Evolutionary conservation across 2,888 invertebrate species (phyloP).

Genomic region (Ceraclea dissimilis): DNA sequence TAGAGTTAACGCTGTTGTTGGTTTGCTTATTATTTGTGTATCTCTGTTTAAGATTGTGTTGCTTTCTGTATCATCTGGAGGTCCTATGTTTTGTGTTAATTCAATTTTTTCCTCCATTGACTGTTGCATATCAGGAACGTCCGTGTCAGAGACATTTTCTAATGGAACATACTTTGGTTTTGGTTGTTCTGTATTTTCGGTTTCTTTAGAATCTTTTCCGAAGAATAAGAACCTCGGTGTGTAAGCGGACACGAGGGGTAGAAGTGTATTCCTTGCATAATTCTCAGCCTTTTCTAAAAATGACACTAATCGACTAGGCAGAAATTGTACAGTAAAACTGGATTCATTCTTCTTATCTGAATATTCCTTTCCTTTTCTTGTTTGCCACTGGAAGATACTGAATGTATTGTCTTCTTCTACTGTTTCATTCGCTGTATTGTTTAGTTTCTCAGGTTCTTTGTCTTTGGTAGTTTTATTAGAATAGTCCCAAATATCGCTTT

Average conservation of each 20-base stretch:
- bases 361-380: constrained; percentile 22
- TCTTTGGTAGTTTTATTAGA: constrained; percentile 10
- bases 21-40: constrained; percentile 26
- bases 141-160: constrained; percentile 35
- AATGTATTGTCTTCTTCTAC: constrained; percentile 23
- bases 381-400: constrained; percentile 24
- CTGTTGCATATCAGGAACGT: constrained; percentile 39
- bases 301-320: constrained; percentile 70
- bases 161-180: constrained; percentile 59
- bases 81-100: constrained; percentile 39
- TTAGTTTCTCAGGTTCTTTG: constrained; percentile 31
- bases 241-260: constrained; percentile 71
- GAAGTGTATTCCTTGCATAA: constrained; percentile 68
- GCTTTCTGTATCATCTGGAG: constrained; percentile 40
- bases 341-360: constrained; percentile 28
- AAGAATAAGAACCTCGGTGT: constrained; percentile 65
- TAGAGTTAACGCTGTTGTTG: neutral
- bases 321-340: constrained; percentile 64
- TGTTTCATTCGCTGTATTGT: constrained; percentile 36
- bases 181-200: constrained; percentile 28
- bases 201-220: constrained; percentile 36
- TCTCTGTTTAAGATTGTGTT: constrained; percentile 40
- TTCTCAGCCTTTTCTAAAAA: constrained; percentile 75
- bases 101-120: constrained; percentile 48
- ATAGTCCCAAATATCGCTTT: constrained; percentile 18